Percentiles rank a stretch among this genome's conserved stretches.
These are phyloP conservation scores for Pseudorhiza aurosa DNA, from an alignment of 30 jellyfish, hydroid and myxozoan species.

Conservation along the genomic window DNA sequence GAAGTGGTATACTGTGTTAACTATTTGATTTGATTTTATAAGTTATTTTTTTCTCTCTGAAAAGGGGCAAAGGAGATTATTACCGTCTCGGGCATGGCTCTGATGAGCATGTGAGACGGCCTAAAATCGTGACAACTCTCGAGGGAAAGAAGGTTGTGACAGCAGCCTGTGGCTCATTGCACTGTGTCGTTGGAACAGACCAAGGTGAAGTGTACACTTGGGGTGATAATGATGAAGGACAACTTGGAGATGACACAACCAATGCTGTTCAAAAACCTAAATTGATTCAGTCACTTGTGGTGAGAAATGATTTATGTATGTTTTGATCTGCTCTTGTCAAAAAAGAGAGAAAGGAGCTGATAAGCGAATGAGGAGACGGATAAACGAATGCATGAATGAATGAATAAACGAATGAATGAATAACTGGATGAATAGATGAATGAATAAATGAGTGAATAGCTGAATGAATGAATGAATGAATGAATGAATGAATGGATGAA, in stretches of 20 bases:
- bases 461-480: too few species aligned
- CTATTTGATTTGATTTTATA: too few species aligned
- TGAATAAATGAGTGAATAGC: too few species aligned
- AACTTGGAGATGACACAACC: slow-evolving; percentile 90
- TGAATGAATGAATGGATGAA: too few species aligned
- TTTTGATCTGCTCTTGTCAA: neutral
- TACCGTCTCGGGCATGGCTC: slow-evolving; percentile 93
- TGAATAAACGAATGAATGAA: too few species aligned
- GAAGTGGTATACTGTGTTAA: too few species aligned
- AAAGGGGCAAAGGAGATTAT: slow-evolving; percentile 96
- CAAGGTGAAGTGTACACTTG: slow-evolving; percentile 91
- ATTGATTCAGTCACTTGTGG: slow-evolving; percentile 54
- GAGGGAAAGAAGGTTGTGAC: slow-evolving; percentile 77
- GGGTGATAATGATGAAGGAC: slow-evolving; percentile 98
- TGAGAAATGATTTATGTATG: neutral
- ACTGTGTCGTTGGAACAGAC: slow-evolving; percentile 86
- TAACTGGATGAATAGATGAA: too few species aligned
- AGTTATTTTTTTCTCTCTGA: neutral
- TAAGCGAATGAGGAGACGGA: too few species aligned
- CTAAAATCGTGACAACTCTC: slow-evolving; percentile 69
- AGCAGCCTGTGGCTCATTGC: slow-evolving; percentile 86
- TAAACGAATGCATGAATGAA: too few species aligned
- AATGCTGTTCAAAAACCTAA: slow-evolving; percentile 80
- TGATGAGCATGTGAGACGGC: slow-evolving; percentile 93
- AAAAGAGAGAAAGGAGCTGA: too few species aligned